These are phyloP conservation scores for Agriotes lineatus DNA, from an alignment of 2,888 invertebrate genomes.

Conservation along the genomic window DNA sequence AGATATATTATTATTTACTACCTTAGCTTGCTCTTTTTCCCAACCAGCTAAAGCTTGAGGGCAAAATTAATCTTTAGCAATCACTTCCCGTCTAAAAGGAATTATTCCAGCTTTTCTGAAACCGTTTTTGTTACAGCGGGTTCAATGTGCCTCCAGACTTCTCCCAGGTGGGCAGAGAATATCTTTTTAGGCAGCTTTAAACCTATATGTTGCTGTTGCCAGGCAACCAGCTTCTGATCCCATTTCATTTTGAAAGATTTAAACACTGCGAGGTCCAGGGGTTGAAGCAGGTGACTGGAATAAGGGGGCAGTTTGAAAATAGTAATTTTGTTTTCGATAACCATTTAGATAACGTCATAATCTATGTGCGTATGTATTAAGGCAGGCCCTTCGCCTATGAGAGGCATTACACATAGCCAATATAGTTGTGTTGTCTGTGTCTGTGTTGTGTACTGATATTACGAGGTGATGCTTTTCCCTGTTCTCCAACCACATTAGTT, in stretches of 20 bases:
- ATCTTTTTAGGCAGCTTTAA: constrained; percentile 2
- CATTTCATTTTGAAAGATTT: background rate
- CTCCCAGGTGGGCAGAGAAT: background rate
- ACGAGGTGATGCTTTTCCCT: too few relatives aligned
- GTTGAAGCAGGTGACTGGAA: constrained; percentile 8
- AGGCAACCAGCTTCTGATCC: background rate
- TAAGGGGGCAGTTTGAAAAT: constrained; percentile 16
- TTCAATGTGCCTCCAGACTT: background rate
- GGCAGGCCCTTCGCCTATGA: too few relatives aligned
- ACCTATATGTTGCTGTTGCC: constrained; percentile 4
- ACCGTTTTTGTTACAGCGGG: background rate
- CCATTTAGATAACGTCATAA: too few relatives aligned
- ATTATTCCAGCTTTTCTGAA: constrained; percentile 5
- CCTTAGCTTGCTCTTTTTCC: background rate
- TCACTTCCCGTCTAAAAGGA: background rate
- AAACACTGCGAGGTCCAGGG: constrained; percentile 4
- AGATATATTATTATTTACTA: background rate
- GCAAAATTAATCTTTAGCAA: background rate
- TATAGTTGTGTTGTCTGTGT: too few relatives aligned
- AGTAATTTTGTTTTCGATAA: constrained; percentile 1
- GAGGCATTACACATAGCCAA: too few relatives aligned
- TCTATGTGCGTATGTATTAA: too few relatives aligned
- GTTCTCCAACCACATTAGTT: too few relatives aligned
- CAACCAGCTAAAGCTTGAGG: background rate
- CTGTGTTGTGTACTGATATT: too few relatives aligned